Conservation (phyloP, 2,797 vertebrate species). For the Anolis apletophallus region DNA sequence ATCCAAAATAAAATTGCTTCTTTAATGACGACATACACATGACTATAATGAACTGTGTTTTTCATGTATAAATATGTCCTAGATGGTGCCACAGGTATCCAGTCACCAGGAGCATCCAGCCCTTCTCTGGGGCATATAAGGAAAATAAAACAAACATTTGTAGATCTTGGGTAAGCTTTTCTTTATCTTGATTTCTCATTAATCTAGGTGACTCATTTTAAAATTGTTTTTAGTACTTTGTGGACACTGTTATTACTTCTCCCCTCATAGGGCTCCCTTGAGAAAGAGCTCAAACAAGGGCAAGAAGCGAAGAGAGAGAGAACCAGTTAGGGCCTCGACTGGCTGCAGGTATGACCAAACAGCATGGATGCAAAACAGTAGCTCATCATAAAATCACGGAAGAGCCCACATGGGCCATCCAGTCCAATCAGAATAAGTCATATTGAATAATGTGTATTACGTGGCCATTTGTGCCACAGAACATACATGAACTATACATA, state of each 20-base stretch:
- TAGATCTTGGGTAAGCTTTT: slow-evolving; percentile 83
- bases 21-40: slow-evolving; percentile 51
- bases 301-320: slow-evolving; percentile 82
- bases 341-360: slow-evolving; percentile 82
- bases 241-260: slow-evolving; percentile 45
- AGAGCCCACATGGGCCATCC: not conserved
- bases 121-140: slow-evolving; percentile 78
- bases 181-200: slow-evolving; percentile 40
- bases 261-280: slow-evolving; percentile 78
- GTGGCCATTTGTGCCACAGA: not conserved
- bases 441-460: not conserved
- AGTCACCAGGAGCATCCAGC: slow-evolving; percentile 74
- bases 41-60: slow-evolving; percentile 53
- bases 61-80: slow-evolving; percentile 71
- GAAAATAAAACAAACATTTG: slow-evolving; percentile 80
- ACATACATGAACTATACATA: not conserved
- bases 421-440: not conserved
- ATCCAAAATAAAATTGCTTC: slow-evolving; percentile 21
- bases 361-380: not conserved
- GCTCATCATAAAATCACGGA: no score
- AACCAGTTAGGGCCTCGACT: slow-evolving; percentile 76
- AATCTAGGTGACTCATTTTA: not conserved
- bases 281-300: slow-evolving; percentile 77
- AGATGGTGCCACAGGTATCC: slow-evolving; percentile 79
- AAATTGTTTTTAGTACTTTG: not conserved